Conservation (phyloP, 2,113 vertebrate species). For the Jaculus jaculus region DNA sequence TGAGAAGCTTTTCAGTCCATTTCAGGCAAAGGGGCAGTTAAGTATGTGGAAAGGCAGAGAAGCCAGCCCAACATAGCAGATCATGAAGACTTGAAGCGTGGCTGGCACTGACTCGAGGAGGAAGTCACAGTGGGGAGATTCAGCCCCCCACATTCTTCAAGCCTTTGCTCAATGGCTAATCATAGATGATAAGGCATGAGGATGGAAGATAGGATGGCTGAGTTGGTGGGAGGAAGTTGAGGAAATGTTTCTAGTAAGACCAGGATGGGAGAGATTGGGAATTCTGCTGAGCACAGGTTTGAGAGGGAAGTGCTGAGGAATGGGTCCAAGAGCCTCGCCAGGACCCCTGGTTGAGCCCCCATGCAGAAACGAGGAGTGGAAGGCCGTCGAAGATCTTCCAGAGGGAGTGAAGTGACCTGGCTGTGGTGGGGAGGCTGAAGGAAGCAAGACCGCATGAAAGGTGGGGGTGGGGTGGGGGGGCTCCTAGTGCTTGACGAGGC, state of each 20-base stretch:
- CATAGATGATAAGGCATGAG: too few species aligned
- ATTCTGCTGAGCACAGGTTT: neutral
- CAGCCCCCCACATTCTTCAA: neutral
- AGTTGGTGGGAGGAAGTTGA: neutral
- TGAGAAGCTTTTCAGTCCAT: neutral
- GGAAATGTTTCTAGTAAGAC: neutral
- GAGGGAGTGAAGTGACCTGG: neutral
- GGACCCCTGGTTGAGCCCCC: neutral
- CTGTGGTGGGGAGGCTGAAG: neutral
- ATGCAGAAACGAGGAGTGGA: neutral
- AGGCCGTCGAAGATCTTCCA: rapidly evolving
- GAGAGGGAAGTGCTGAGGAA: neutral
- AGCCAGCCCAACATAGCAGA: neutral
- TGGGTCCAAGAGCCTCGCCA: rapidly evolving
- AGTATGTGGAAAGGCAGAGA: neutral
- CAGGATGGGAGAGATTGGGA: neutral
- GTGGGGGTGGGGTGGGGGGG: neutral
- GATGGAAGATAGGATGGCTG: neutral
- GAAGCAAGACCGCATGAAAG: neutral
- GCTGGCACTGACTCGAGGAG: neutral
- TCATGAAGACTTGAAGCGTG: neutral
- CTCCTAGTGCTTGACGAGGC: neutral
- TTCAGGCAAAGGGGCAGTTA: neutral
- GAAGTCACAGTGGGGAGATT: neutral
- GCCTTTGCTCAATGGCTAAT: neutral